Evolutionary conservation across 2,113 vertebrate genomes (phyloP).

Genomic region (Lycaon pictus): DNA sequence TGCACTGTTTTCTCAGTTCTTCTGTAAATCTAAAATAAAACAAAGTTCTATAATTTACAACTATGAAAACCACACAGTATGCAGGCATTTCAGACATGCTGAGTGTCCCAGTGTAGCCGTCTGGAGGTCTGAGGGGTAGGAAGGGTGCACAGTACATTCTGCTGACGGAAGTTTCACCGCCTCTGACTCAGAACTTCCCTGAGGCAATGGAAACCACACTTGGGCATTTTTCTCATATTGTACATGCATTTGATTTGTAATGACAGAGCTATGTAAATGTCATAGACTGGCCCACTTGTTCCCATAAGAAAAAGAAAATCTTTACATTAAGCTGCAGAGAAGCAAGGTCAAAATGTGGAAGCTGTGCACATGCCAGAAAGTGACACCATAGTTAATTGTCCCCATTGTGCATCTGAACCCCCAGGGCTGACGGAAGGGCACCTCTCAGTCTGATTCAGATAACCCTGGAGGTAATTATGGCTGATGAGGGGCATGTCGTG

Average conservation of each 20-base stretch:
- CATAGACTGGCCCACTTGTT: too few relatives aligned
- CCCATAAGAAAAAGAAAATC: neutral
- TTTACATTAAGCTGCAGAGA: neutral
- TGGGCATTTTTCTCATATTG: neutral
- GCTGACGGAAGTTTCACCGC: too few relatives aligned
- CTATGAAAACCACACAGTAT: accelerated
- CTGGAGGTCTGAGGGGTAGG: neutral
- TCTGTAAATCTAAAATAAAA: neutral
- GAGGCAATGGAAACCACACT: neutral
- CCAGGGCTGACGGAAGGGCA: neutral
- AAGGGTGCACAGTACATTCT: neutral
- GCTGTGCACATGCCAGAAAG: neutral
- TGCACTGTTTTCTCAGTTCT: neutral
- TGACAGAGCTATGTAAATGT: neutral
- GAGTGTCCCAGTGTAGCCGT: neutral
- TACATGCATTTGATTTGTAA: neutral
- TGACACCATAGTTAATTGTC: accelerated
- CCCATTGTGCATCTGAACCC: neutral
- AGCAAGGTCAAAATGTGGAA: neutral
- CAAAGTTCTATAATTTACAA: neutral
- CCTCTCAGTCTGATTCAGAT: neutral
- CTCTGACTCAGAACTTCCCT: too few relatives aligned
- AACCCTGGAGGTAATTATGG: accelerated
- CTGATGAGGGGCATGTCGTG: neutral
- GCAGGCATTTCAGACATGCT: accelerated